Conservation (phyloP, 37 sponge, comb jelly and placozoan genomes). For the Aplysina aerophoba region DNA sequence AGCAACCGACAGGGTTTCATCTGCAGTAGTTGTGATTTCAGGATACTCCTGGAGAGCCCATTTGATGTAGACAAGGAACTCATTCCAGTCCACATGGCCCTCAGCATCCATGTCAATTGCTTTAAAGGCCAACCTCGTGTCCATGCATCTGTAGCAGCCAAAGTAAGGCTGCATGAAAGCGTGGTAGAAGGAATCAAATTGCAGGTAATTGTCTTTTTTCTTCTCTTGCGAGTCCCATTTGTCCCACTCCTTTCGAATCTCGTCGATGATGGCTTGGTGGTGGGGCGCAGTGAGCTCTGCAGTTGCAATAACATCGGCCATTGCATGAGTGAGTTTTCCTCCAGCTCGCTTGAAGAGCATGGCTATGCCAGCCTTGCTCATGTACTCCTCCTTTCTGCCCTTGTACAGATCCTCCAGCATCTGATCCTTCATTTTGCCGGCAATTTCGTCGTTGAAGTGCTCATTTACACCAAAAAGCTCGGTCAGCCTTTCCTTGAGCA, state of each 20-base stretch:
- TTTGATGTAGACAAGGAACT: constrained; percentile 79
- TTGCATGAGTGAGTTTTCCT: constrained; percentile 63
- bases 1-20: constrained; percentile 55
- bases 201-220: constrained; percentile 54
- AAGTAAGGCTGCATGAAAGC: constrained; percentile 90
- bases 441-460: constrained; percentile 61
- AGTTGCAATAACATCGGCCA: constrained; percentile 59
- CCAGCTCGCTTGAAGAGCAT: constrained; percentile 82
- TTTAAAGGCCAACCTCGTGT: constrained; percentile 58
- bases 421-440: constrained; percentile 62
- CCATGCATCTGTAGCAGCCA: constrained; percentile 81
- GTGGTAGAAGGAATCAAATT: constrained; percentile 82
- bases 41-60: constrained; percentile 89
- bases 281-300: constrained; percentile 13
- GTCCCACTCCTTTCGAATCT: constrained; percentile 73
- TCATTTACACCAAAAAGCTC: constrained; percentile 63
- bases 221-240: constrained; percentile 63
- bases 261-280: constrained; percentile 63
- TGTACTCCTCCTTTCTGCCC: constrained; percentile 86
- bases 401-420: constrained; percentile 68
- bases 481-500: constrained; percentile 63
- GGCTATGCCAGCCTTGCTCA: constrained; percentile 69
- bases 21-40: constrained; percentile 29
- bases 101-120: constrained; percentile 85
- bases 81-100: constrained; percentile 82